Base-by-base conservation (phyloP, 2,888 invertebrate species). In the Sphaerophoria rueppellii region DNA sequence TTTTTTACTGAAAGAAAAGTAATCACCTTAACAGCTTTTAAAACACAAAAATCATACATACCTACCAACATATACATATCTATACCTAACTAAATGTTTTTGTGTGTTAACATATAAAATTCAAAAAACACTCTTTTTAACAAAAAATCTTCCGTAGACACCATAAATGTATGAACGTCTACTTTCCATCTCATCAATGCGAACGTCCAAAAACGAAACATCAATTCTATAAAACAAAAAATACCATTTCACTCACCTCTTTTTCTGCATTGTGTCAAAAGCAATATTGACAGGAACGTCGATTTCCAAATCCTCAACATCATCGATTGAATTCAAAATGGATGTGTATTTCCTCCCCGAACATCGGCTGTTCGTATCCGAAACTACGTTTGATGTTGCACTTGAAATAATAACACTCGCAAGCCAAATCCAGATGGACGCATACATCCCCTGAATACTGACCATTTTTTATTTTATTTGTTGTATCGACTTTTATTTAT, bases 251-350 rank as follows among this genome's bases (percentile, higher is more conserved):
- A 90, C 91, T 90, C 85, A 91, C 91, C 91, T 89, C 85, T 91
- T 91, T 83, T 89, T 90, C 87, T 91, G 91, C 57, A 89, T 89
- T 79, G 88, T 89, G 74, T 90, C 90, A 77, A 91, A 88, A 24
- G 90, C 90, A 71, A 91, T 89, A 79, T 89, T 90, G 65, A 89
- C 89, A 6, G 91, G 89, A 60, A 91, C 91, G 86, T 91, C 89
- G 87, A 91, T 88, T 85, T 90, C 89, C 74, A 91, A 87, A 87
- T 91, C 91, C 88, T 91, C 91, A 55, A 91, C 89, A 86, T 91
- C 91, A 74, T 89, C 90, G 82, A 90, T 90, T 77, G 88, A 88
- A 74, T 88, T 89, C 85, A 90, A 87, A 88, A 90, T 87, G 24
- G 87, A 76, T 55, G 86, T 86, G 80, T 88, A 88, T 87, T 88